Conservation (phyloP, 1,140 invertebrate species). For the Venturia canescens region DNA sequence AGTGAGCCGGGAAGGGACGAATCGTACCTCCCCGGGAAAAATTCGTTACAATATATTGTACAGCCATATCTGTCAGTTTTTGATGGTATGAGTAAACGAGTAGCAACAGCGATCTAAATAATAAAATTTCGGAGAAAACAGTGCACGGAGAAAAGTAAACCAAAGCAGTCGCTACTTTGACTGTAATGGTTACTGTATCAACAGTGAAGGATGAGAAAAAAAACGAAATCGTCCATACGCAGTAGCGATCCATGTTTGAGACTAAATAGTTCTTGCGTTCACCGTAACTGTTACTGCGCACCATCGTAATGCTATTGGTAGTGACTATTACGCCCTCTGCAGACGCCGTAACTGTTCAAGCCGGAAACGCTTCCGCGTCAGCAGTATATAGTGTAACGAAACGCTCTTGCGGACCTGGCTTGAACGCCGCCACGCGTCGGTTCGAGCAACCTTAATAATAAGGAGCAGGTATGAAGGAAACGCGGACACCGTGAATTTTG, state of each 20-base stretch:
- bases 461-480: no score
- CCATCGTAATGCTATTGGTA: conserved; percentile 3
- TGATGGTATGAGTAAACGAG: no score
- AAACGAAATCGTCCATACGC: background rate
- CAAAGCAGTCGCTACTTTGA: conserved; percentile 3
- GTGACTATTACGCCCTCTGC: background rate
- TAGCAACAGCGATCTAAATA: no score
- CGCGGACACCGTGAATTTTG: no score
- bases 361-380: background rate
- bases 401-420: no score
- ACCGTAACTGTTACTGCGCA: conserved; percentile 4
- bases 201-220: background rate
- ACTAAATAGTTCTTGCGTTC: background rate
- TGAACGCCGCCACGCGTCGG: no score
- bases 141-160: background rate
- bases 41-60: no score
- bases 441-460: no score
- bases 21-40: no score
- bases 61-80: no score
- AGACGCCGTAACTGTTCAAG: conserved; percentile 1
- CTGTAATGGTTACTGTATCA: conserved; percentile 3
- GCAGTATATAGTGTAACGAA: background rate
- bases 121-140: no score
- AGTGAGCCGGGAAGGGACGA: no score
- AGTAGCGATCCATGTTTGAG: conserved; percentile 3